Evolutionary conservation across 2,797 vertebrate species (phyloP), one percentile per base, ranked within the genome.

Genomic region (Parambassis ranga): DNA sequence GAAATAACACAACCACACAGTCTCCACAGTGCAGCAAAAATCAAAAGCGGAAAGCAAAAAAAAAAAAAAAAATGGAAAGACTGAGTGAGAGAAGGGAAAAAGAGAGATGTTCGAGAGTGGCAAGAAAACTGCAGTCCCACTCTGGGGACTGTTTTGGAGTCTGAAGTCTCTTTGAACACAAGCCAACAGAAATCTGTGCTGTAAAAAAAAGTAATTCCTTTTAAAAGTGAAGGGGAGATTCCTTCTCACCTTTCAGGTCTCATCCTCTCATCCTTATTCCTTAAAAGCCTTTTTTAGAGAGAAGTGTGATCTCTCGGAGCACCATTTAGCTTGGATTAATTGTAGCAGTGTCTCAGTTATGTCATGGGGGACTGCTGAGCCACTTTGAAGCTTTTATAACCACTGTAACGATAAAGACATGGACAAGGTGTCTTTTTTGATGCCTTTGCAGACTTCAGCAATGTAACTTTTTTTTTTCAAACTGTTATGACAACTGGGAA

Each of bases 91-190:
- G 53, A 10, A 35, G 11, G 30, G 20, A 26, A 26, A 23, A 6
- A 9, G 10, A 30, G 7, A 27, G 43, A 63, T 33, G 51, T 28
- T 16, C 69, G 32, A 75, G 22, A 72, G 62, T 44, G 59, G 62
- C 19, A 39, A 65, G 44, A 74, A 87, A 73, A 75, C 65, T 73
- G 60, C 64, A 63, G 64, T 72, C 62, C 37, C 26, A 65, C 84
- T 87, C 74, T 10, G 7, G 82, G 85, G 83, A 87, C 38, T 73
- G 65, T 85, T n/a, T 81, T 67, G 68, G 67, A 68, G 71, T 79
- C 49, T 74, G 52, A 80, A 66, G 48, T 64, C 22, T 80, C 81
- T 86, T 82, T 86, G 79, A 84, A 87, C 64, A 36, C 24, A 6
- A 75, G 75, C 72, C 71, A 79, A 71, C 50, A 71, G 57, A 60